These are phyloP conservation scores for Acholoe squamosa DNA, from an alignment of 2,888 invertebrate species.

Conservation along the genomic window DNA sequence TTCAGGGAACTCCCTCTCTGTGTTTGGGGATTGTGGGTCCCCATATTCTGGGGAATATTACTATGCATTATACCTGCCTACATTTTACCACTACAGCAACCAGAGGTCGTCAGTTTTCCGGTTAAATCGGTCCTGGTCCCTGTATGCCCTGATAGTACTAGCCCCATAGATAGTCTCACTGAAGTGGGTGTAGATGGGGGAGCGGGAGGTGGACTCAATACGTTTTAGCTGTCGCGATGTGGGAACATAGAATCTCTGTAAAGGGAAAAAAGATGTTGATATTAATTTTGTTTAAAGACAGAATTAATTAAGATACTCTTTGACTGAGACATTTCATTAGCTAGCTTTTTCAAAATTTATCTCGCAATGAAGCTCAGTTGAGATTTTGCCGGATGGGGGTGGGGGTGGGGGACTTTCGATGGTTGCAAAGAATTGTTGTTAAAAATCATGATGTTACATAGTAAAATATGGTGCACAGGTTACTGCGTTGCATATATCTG, in stretches of 20 bases:
- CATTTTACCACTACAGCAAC: no score
- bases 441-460: not conserved
- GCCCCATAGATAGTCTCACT: slow-evolving; percentile 85
- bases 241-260: slow-evolving; percentile 84
- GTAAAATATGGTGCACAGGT: not conserved
- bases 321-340: no score
- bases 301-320: no score
- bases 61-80: no score
- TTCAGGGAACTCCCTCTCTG: no score
- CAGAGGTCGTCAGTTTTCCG: slow-evolving; percentile 75
- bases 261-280: no score
- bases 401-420: not conserved
- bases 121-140: slow-evolving; percentile 75
- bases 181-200: slow-evolving; percentile 83
- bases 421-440: not conserved
- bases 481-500: no score
- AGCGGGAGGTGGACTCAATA: slow-evolving; percentile 81
- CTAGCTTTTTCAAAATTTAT: not conserved
- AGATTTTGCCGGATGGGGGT: not conserved
- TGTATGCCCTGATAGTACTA: slow-evolving; percentile 80
- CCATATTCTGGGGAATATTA: no score
- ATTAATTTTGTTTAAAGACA: no score
- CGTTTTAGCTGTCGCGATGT: slow-evolving; percentile 83
- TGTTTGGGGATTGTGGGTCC: no score
- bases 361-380: not conserved